These are phyloP conservation scores for Drosophila jambulina DNA, from an alignment of 1,140 invertebrate genomes.

Conservation along the genomic window DNA sequence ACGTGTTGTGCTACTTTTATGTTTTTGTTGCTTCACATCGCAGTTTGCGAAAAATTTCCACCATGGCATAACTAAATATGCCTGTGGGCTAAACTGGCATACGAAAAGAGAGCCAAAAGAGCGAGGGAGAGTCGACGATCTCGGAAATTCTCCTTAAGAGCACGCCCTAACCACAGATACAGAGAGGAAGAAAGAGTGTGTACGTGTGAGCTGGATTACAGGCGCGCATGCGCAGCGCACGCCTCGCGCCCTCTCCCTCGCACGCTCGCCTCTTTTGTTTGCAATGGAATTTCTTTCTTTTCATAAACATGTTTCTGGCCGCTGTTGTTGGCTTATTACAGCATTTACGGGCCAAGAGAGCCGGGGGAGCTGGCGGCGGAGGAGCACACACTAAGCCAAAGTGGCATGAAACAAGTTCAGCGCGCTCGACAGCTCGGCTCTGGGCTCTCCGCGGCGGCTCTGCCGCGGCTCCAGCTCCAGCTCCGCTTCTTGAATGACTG, in stretches of 20 bases:
- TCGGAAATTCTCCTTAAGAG: constrained; percentile 40
- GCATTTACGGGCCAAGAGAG: constrained; percentile 69
- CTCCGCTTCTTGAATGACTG: constrained; percentile 76
- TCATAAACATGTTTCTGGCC: constrained; percentile 78
- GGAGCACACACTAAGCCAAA: constrained; percentile 69
- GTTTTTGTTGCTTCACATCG: constrained; percentile 21
- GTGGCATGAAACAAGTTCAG: constrained; percentile 79
- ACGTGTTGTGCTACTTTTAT: constrained; percentile 65
- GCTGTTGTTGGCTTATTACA: constrained; percentile 74
- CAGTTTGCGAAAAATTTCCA: constrained; percentile 50
- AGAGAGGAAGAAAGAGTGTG: not conserved
- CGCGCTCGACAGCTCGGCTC: constrained; percentile 33
- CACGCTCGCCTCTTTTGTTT: constrained; percentile 69
- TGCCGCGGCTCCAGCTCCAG: constrained; percentile 23
- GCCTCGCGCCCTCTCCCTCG: constrained; percentile 47
- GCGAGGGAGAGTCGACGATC: constrained; percentile 3
- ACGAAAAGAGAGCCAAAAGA: constrained; percentile 36
- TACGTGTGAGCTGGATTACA: constrained; percentile 59
- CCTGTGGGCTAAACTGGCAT: constrained; percentile 52
- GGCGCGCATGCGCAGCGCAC: constrained; percentile 57
- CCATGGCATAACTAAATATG: constrained; percentile 67
- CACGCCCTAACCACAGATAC: not conserved
- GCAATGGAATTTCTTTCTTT: constrained; percentile 82
- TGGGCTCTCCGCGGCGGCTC: constrained; percentile 12
- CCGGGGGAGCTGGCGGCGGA: constrained; percentile 19